phyloP scores from a whole-genome alignment of 2,888 invertebrate species.

The Xanthia icteritia region DNA sequence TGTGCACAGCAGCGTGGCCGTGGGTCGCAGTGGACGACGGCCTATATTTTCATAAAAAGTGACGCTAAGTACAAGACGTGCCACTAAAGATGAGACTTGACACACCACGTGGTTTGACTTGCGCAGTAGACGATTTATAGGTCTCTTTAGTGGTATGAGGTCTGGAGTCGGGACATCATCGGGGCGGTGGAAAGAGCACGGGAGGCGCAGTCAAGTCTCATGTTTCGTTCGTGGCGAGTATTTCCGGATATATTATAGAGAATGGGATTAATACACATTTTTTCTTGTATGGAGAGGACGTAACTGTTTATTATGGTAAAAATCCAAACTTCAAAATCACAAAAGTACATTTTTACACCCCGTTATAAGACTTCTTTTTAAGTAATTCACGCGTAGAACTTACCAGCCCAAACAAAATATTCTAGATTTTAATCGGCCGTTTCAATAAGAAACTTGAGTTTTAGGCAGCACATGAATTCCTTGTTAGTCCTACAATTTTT shows the following conservation, averaged over 20 bases:
- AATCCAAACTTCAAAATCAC: too few relatives aligned
- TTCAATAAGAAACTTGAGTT: conserved; percentile 76
- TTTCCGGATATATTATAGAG: too few relatives aligned
- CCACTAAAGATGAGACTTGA: too few relatives aligned
- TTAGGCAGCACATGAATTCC: conserved; percentile 69
- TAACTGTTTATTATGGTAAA: conserved; percentile 22
- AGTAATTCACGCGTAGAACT: not conserved
- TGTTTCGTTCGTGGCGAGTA: too few relatives aligned
- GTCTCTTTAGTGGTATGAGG: too few relatives aligned
- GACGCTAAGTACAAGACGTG: too few relatives aligned
- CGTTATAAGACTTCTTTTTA: not conserved
- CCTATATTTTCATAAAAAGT: not conserved
- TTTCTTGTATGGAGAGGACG: not conserved
- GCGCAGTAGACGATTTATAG: too few relatives aligned
- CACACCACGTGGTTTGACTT: too few relatives aligned
- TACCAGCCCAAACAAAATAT: not conserved
- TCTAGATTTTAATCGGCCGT: conserved; percentile 16
- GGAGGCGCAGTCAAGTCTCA: too few relatives aligned
- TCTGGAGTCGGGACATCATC: too few relatives aligned
- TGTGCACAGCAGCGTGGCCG: not conserved
- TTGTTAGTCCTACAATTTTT: conserved; percentile 68
- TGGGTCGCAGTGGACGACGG: too few relatives aligned
- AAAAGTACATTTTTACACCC: not conserved
- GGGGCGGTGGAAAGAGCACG: too few relatives aligned
- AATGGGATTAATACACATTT: conserved; percentile 4